Conservation (phyloP, 1,140 invertebrate species). For the Gerris buenoi region DNA sequence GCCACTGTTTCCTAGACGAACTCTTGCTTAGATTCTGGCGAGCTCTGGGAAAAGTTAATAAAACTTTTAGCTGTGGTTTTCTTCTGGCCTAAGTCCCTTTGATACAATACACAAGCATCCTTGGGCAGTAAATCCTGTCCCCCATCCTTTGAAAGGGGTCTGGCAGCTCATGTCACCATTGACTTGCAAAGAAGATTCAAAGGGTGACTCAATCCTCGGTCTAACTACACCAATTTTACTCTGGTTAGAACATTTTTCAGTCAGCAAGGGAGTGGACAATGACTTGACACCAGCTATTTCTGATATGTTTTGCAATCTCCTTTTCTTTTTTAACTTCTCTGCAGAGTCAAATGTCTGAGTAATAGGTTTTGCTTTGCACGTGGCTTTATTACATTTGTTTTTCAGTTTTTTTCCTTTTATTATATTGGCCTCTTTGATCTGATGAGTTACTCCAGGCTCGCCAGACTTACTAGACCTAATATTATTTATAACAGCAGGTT, state of each 20-base stretch:
- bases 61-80: background rate
- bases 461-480: conserved; percentile 11
- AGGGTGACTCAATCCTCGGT: background rate
- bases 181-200: background rate
- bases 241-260: background rate
- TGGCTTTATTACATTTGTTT: conserved; percentile 4
- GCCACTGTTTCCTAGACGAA: background rate
- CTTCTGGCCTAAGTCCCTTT: too few species aligned
- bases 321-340: background rate
- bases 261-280: background rate
- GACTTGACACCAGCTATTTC: background rate
- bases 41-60: background rate
- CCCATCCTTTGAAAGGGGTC: too few species aligned
- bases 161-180: background rate
- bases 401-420: conserved; percentile 3
- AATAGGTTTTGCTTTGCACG: conserved; percentile 8
- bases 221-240: background rate
- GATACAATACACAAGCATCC: too few species aligned
- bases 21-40: background rate
- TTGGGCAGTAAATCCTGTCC: background rate
- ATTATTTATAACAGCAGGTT: conserved; percentile 10
- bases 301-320: background rate
- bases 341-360: background rate
- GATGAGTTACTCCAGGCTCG: conserved; percentile 6
- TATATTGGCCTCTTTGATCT: conserved; percentile 5